A percentile compares a stretch with the other conserved stretches of the same genome.
These are phyloP conservation scores for Gavialis gangeticus DNA, from an alignment of 2,113 vertebrate genomes.

Conservation along the genomic window DNA sequence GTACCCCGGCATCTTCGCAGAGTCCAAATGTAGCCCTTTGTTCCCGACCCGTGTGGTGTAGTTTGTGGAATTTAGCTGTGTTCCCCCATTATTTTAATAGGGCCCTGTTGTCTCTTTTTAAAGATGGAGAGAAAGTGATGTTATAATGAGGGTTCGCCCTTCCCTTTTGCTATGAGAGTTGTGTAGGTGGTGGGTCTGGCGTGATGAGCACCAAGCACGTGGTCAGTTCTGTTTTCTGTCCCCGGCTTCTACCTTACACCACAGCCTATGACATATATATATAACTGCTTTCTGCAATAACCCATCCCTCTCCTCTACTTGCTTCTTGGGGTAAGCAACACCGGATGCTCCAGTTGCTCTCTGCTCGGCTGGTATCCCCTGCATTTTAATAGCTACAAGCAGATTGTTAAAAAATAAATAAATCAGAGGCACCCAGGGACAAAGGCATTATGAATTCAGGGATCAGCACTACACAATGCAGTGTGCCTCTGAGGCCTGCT, in stretches of 20 bases:
- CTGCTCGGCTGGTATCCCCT: neutral
- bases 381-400: neutral
- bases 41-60: neutral
- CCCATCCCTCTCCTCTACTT: neutral
- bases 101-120: neutral
- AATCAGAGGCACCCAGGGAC: neutral
- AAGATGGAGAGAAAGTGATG: neutral
- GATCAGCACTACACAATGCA: neutral
- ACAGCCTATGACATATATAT: neutral
- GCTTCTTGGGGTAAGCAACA: neutral
- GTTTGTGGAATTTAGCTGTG: neutral
- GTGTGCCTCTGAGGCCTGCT: neutral
- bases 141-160: neutral
- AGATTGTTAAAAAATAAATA: neutral
- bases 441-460: neutral
- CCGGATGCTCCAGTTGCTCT: neutral
- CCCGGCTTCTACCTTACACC: neutral
- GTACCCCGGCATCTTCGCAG: neutral
- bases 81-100: neutral
- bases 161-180: neutral
- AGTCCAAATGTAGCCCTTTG: neutral
- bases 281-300: neutral
- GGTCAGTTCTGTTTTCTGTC: neutral
- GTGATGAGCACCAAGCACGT: rapidly evolving
- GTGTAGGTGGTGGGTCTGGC: neutral